Conservation (phyloP, 2,797 vertebrate species). For the Pangasius macronema region DNA sequence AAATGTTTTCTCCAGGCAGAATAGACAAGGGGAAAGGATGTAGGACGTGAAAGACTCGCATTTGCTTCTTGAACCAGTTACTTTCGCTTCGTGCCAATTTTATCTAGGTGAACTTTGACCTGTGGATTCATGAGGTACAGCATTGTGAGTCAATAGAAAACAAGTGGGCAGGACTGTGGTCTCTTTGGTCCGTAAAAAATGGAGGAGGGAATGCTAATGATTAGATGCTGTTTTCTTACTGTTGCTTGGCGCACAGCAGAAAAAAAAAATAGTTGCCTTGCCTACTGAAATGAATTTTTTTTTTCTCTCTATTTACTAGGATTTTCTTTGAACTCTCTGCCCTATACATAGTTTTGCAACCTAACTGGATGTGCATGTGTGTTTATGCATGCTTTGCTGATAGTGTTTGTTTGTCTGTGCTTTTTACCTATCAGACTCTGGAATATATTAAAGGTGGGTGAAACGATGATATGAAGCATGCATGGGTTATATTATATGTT, state of each 20-base stretch:
- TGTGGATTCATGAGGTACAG: background rate
- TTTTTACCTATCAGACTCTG: constrained; percentile 55
- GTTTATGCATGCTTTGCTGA: constrained; percentile 36
- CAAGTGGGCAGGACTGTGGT: background rate
- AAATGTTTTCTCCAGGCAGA: background rate
- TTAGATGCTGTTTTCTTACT: background rate
- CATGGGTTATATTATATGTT: background rate
- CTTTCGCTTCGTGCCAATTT: background rate
- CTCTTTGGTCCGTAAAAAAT: background rate
- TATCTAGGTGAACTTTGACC: background rate
- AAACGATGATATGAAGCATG: background rate
- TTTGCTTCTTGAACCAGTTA: background rate
- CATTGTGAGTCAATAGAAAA: background rate
- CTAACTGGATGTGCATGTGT: background rate
- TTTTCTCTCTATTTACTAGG: background rate
- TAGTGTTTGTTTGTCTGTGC: constrained; percentile 50
- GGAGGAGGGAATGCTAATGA: background rate
- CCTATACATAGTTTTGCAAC: background rate
- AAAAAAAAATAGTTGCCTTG: background rate
- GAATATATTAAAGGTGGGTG: constrained; percentile 65
- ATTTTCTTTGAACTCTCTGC: background rate
- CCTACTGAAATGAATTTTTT: background rate
- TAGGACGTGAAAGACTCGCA: background rate
- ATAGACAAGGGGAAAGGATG: background rate
- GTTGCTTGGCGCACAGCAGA: background rate